phyloP scores from a whole-genome alignment of 2,888 invertebrate genomes.

The Ommatoiulus sabulosus region DNA sequence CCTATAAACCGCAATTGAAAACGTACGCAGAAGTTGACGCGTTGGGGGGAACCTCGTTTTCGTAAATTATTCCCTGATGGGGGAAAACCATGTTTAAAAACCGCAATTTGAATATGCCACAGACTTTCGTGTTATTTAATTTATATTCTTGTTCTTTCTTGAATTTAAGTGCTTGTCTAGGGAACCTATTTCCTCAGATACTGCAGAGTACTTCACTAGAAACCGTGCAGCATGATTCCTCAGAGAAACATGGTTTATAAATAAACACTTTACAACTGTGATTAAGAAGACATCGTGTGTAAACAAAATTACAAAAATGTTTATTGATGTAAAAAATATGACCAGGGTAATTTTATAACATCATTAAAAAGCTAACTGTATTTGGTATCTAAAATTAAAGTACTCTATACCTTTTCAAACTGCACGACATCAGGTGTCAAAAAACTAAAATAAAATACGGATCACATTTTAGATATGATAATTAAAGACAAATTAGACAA shows the following conservation, averaged over 20 bases:
- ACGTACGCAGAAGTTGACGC: not conserved
- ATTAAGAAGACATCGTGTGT: not conserved
- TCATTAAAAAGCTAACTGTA: not conserved
- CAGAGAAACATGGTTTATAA: not conserved
- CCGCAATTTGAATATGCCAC: not conserved
- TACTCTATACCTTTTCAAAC: too few species aligned
- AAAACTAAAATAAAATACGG: too few species aligned
- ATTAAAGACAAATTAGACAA: too few species aligned
- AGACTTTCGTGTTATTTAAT: not conserved
- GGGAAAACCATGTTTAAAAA: not conserved
- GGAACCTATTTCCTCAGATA: not conserved
- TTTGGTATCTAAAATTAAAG: too few species aligned
- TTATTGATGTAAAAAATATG: not conserved
- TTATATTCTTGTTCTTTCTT: constrained; percentile 16
- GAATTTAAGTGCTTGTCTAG: not conserved
- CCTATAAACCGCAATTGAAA: constrained; percentile 36
- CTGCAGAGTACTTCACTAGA: not conserved
- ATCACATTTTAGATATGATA: too few species aligned
- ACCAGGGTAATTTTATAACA: not conserved
- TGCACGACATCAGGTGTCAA: too few species aligned
- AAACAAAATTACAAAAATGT: not conserved
- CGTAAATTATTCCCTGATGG: constrained; percentile 14
- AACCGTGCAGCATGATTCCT: not conserved
- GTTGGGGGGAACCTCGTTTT: not conserved
- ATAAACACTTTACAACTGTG: not conserved